Evolutionary conservation across 1,140 invertebrate species (phyloP), one percentile per base, ranked within the genome.

Genomic region (Neodiprion pinetum): DNA sequence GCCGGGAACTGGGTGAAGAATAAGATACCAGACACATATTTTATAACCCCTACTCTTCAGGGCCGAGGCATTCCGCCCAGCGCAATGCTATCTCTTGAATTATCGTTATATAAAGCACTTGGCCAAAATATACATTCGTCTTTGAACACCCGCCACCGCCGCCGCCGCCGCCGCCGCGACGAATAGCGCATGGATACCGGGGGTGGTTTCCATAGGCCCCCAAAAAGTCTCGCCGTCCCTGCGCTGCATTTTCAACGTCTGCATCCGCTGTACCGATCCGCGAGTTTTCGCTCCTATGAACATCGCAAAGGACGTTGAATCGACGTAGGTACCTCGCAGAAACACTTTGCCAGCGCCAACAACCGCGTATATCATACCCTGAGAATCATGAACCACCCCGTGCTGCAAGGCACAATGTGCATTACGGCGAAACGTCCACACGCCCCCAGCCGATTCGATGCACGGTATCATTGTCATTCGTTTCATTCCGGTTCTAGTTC

Each of bases 11-110:
- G 85, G 82, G 81, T 87, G 86, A 88, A 86, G 86, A 88, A 88
- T 87, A 88, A 85, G 84, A 88, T 80, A 83, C 86, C 85, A 87
- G 85, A 86, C 86, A 82, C 83, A 87, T 88, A 88, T 85, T 86
- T 88, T 80, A 86, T 68, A 74, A 65, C 76, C 73, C 72, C 77
- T 71, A 74, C 78, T 82, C 79, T 84, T 80, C 81, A 80, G 71
- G 76, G 72, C 78, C 78, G 75, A 77, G 53, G 81, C 79, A 77
- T 76, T 81, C 69, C 72, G 78, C 76, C 72, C 78, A 61, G 53
- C 75, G 74, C 66, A 68, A 68, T 17, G 48, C n/a, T 48, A 72
- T 74, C 81, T 80, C 81, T 75, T 83, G 82, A 86, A 77, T 86
- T 86, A 86, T 86, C 82, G 81, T 81, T 81, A 73, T 84, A 84